phyloP scores from a whole-genome alignment of 1,140 invertebrate genomes.

The Matsumurasca onukii region DNA sequence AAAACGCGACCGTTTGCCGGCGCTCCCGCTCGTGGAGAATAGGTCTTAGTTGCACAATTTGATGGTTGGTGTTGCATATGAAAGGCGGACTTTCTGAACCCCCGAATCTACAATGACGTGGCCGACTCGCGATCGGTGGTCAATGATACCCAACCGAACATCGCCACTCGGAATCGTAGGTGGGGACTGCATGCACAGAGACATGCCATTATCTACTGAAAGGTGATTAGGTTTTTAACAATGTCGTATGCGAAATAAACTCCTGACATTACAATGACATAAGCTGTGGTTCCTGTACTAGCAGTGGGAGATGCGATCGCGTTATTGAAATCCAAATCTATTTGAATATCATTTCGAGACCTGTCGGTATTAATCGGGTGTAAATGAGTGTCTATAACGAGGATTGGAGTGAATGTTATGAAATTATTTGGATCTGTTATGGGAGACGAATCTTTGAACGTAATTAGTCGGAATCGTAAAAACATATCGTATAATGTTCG shows the following conservation, averaged over 20 bases:
- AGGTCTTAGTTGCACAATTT: too few species aligned
- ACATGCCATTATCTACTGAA: too few species aligned
- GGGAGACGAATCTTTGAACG: neutral
- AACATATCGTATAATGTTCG: neutral
- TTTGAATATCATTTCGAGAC: neutral
- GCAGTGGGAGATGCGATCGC: neutral
- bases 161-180: too few species aligned
- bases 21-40: too few species aligned
- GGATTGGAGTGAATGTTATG: neutral
- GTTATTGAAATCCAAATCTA: neutral
- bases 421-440: neutral
- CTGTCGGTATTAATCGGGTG: neutral
- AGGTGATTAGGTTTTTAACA: neutral
- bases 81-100: too few species aligned
- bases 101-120: too few species aligned
- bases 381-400: slow-evolving; percentile 4
- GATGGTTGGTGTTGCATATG: too few species aligned
- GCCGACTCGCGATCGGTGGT: too few species aligned
- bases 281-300: neutral
- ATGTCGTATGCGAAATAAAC: neutral
- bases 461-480: neutral
- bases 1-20: too few species aligned
- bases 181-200: too few species aligned
- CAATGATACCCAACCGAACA: too few species aligned
- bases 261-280: neutral